These are phyloP conservation scores for Anticlea derivata DNA, from an alignment of 2,888 invertebrate species.

Conservation along the genomic window DNA sequence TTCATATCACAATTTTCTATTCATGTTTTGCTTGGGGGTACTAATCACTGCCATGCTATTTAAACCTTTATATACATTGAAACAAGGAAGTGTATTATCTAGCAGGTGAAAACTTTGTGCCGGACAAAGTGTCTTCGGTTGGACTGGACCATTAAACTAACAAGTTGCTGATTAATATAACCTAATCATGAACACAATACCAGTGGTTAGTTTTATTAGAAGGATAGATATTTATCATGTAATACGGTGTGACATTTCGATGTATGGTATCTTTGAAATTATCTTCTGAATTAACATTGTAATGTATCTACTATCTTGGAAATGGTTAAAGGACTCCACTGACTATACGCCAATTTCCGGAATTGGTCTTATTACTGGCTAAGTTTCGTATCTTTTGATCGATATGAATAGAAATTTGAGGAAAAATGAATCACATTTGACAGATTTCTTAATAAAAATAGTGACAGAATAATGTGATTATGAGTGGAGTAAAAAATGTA, in stretches of 20 bases:
- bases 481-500: no score
- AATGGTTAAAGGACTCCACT: no score
- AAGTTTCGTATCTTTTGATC: no score
- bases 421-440: no score
- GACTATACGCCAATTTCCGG: no score
- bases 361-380: no score
- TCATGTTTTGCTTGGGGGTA: slow-evolving; percentile 12
- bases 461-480: no score
- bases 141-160: slow-evolving; percentile 5
- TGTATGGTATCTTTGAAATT: slow-evolving; percentile 7
- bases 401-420: no score
- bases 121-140: background rate
- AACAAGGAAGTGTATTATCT: background rate
- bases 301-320: no score
- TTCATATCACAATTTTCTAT: slow-evolving; percentile 22
- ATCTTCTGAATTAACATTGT: background rate
- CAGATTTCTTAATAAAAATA: no score
- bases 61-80: background rate
- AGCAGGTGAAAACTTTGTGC: background rate
- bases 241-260: slow-evolving; percentile 6
- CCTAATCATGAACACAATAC: slow-evolving; percentile 11
- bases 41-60: background rate
- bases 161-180: slow-evolving; percentile 9
- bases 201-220: slow-evolving; percentile 5
- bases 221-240: slow-evolving; percentile 3